A percentile compares a stretch with the other conserved stretches of the same genome.
Conservation (phyloP, 2,797 vertebrate genomes). For the Eremophila alpestris region DNA sequence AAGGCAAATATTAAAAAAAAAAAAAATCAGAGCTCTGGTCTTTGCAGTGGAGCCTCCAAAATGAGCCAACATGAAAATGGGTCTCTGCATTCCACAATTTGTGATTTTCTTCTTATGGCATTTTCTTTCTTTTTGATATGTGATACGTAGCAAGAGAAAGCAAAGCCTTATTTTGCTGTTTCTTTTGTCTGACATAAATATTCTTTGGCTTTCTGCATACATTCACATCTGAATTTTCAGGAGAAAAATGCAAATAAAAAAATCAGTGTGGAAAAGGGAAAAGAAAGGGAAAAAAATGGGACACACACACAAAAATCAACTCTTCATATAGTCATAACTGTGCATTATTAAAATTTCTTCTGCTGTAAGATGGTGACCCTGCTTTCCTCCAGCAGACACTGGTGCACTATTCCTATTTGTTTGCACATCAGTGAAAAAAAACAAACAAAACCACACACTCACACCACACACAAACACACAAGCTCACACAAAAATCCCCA, state of each 20-base stretch:
- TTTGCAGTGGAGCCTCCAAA: slow-evolving; percentile 9
- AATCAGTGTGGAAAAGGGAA: background rate
- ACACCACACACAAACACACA: background rate
- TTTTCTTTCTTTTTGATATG: background rate
- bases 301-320: background rate
- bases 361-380: background rate
- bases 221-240: background rate
- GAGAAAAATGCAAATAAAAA: background rate
- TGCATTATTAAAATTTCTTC: background rate
- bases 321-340: accelerated
- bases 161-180: background rate
- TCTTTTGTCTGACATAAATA: background rate
- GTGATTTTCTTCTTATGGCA: background rate
- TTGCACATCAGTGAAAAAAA: background rate
- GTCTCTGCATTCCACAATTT: background rate
- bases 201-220: background rate
- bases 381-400: background rate
- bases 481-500: background rate
- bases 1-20: slow-evolving; percentile 28
- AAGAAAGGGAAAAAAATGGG: no score
- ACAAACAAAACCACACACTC: background rate
- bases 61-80: background rate
- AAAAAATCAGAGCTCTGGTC: slow-evolving; percentile 24
- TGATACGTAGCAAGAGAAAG: background rate
- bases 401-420: background rate